These are phyloP conservation scores for Bufo bufo DNA, from an alignment of 2,113 vertebrate genomes.

Conservation along the genomic window DNA sequence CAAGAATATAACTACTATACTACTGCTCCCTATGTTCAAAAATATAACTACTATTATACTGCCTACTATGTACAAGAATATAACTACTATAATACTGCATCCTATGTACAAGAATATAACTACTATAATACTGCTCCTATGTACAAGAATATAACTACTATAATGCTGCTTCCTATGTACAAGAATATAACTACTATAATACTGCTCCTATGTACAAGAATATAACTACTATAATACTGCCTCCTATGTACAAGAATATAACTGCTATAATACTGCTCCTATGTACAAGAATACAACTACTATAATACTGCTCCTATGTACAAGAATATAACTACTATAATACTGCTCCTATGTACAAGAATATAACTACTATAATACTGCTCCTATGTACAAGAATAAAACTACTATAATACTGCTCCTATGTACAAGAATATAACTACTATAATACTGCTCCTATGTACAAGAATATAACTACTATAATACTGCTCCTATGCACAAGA, in stretches of 20 bases:
- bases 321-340: slow-evolving; percentile 1
- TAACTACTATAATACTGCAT: background rate
- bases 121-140: background rate
- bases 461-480: slow-evolving; percentile 7
- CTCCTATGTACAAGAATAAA: background rate
- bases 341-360: background rate
- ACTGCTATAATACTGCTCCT: slow-evolving; percentile 7
- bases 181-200: slow-evolving; percentile 10
- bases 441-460: background rate
- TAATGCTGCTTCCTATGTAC: background rate
- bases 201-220: background rate
- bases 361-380: background rate
- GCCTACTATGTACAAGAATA: background rate
- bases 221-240: slow-evolving; percentile 3
- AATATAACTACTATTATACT: background rate
- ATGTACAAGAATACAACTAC: background rate
- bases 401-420: slow-evolving; percentile 3
- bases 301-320: background rate
- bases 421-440: background rate
- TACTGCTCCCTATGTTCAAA: background rate
- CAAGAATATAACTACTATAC: slow-evolving; percentile 8
- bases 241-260: background rate
- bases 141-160: slow-evolving; percentile 11
- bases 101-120: background rate
- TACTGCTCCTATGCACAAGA: background rate